A percentile compares a stretch with the other conserved stretches of the same genome.
phyloP scores from a whole-genome alignment of 2,888 invertebrate species.

The Drosophila gaucha region DNA sequence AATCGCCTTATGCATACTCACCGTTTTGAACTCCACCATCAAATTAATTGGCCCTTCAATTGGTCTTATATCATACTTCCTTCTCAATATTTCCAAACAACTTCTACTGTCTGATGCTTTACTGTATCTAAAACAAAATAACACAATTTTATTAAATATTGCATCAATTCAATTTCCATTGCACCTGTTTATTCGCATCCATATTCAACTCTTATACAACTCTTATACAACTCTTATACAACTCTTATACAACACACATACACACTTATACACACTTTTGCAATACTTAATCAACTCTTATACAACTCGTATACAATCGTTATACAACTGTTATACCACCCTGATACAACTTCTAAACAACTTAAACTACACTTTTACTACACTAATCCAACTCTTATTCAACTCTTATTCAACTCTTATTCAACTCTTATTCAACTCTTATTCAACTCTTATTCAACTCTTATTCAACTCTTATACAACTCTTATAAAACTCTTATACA shows the following conservation, averaged over 20 bases:
- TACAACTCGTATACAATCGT: background rate
- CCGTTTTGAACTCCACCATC: background rate
- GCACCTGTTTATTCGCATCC: slow-evolving; percentile 12
- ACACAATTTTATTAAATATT: slow-evolving; percentile 1
- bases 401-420: background rate
- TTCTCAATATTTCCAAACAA: background rate
- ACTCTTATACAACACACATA: background rate
- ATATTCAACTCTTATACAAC: slow-evolving; percentile 1
- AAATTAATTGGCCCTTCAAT: slow-evolving; percentile 13
- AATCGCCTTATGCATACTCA: slow-evolving; percentile 7
- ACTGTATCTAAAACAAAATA: background rate
- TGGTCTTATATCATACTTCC: slow-evolving; percentile 5
- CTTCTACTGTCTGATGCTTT: slow-evolving; percentile 4
- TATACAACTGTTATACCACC: background rate
- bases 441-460: background rate
- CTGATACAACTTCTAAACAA: background rate
- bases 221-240: background rate
- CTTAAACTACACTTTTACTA: background rate
- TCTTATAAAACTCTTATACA: background rate
- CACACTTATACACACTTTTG: background rate
- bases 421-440: background rate
- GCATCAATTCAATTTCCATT: slow-evolving; percentile 18
- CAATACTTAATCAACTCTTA: background rate
- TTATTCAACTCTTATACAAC: background rate
- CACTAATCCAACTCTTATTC: background rate